A percentile compares a stretch with the other conserved stretches of the same genome.
Evolutionary conservation across 37 sponge, comb jelly and placozoan genomes (phyloP).

Genomic region (Ephydatia muelleri): DNA sequence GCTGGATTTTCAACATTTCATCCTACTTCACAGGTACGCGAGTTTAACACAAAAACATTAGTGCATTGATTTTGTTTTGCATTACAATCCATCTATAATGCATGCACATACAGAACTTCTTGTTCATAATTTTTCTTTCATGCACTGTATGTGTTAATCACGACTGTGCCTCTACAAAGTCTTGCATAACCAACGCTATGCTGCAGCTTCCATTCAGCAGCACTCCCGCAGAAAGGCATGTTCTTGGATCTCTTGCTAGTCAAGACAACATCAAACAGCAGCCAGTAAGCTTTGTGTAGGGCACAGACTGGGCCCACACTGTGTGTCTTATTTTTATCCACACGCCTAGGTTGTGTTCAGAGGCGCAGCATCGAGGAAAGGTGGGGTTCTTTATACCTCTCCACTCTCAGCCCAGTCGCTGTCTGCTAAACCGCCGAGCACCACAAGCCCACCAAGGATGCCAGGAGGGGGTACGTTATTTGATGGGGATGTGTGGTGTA

Average conservation of each 20-base stretch:
- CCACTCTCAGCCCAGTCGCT: constrained; percentile 47
- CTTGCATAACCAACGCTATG: too few species aligned
- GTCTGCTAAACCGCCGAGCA: not conserved
- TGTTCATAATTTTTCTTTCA: not conserved
- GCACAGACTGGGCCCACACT: not conserved
- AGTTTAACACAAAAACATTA: not conserved
- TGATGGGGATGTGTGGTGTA: not conserved
- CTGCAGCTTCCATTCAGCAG: constrained; percentile 74
- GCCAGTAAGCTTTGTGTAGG: not conserved
- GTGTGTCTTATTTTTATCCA: too few species aligned
- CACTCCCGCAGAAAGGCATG: constrained; percentile 63
- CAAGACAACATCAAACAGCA: constrained; percentile 58
- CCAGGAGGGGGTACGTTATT: not conserved
- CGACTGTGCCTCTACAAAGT: too few species aligned
- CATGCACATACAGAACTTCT: too few species aligned
- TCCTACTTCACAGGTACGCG: not conserved
- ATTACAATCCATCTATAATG: not conserved
- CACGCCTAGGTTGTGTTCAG: constrained; percentile 39
- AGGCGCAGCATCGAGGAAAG: constrained; percentile 11
- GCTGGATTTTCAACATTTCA: not conserved
- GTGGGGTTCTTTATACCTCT: constrained; percentile 17
- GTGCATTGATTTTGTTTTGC: not conserved
- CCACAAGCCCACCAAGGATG: not conserved
- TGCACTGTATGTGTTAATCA: too few species aligned
- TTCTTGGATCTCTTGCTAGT: constrained; percentile 41